Evolutionary conservation across 2,113 vertebrate genomes (phyloP), one percentile per base, ranked within the genome.

Genomic region (Psittacara wagleri): DNA sequence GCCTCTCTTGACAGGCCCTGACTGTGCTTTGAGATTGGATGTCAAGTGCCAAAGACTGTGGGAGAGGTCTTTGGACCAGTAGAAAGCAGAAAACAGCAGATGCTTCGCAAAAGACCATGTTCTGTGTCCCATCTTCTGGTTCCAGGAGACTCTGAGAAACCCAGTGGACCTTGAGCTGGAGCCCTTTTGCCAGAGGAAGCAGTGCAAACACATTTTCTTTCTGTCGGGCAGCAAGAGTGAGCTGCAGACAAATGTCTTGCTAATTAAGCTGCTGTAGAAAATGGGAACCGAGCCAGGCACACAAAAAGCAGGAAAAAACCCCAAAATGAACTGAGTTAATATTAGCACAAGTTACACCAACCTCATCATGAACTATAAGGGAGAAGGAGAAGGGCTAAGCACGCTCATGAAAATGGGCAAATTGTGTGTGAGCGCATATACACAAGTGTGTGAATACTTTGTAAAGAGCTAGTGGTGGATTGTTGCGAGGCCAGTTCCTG

Each of bases 401-500:
- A 84, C 85, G 62, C 54, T 78, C 51, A 61, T 69, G 72, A 82
- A 94, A 97, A 79, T 39, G 6, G 44, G 49, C 67, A 83, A n/a
- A 82, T 83, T 43, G 46, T 82, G 39, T 35, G 35, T 85, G 39
- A 66, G 52, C 3, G 4, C 46, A 31, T 35, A n/a, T 33, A 57
- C 37, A 17, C 25, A 20, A 76, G 61, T 0, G 5, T 76, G 22
- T 33, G 84, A 88, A 83, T 69, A 37, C 74, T 87, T 77, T 0
- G 0, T 77, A 76, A 87, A 92, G 92, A 43, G 18, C 80, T 91
- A 10, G 66, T 41, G 80, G 78, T 78, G 84, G 61, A 90, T 92
- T 67, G 66, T 61, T 68, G 62, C 27, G 48, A 70, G 87, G 83
- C 85, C 79, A 35, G 95, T 84, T 96, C 91, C 93, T 93, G 86